phyloP scores from a whole-genome alignment of 2,113 vertebrate genomes.

The Sphyrna mokarran region DNA sequence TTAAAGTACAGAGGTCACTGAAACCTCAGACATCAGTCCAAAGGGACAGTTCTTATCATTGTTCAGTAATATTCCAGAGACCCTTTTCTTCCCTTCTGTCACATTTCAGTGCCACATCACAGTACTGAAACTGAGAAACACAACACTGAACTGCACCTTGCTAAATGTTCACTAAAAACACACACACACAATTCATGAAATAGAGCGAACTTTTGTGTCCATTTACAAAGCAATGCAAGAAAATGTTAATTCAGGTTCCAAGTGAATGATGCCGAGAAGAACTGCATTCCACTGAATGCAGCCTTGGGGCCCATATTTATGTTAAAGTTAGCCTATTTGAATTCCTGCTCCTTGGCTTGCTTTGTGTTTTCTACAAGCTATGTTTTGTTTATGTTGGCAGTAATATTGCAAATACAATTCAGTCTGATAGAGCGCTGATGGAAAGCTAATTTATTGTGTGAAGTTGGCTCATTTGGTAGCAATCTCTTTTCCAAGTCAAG shows the following conservation, averaged over 20 bases:
- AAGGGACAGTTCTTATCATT: background rate
- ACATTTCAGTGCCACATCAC: background rate
- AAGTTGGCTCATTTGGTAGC: background rate
- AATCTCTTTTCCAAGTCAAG: background rate
- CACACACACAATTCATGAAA: background rate
- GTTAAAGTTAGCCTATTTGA: background rate
- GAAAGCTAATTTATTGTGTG: background rate
- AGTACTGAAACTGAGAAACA: background rate
- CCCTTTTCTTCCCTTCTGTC: background rate
- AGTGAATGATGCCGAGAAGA: background rate
- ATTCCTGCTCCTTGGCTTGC: background rate
- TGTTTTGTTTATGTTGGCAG: background rate
- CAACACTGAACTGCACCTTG: background rate
- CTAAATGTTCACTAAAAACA: background rate
- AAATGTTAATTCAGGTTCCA: background rate
- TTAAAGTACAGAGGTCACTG: constrained; percentile 2
- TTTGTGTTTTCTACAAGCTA: background rate
- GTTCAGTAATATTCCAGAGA: background rate
- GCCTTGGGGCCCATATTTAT: background rate
- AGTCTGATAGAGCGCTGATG: background rate
- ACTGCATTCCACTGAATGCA: background rate
- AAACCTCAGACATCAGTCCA: background rate
- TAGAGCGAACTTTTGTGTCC: background rate
- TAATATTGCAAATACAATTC: background rate
- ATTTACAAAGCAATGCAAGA: background rate